Percentiles rank a stretch among this genome's conserved stretches.
phyloP scores from a whole-genome alignment of 2,888 invertebrate species.

The Melolontha melolontha region DNA sequence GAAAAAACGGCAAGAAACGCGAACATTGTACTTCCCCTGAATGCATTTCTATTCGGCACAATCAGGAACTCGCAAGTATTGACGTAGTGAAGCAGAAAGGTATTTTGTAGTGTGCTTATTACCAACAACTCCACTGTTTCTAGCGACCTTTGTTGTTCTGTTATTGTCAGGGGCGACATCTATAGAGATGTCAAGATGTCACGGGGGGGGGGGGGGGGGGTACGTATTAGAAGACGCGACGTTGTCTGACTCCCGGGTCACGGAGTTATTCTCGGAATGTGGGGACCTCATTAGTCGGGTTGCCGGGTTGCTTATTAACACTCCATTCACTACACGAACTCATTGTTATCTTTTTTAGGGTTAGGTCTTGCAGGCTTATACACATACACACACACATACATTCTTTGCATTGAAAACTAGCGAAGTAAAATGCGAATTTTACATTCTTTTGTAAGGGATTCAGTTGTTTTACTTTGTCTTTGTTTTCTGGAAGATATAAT shows the following conservation, averaged over 20 bases:
- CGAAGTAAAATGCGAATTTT: background rate
- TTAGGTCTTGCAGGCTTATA: too few relatives aligned
- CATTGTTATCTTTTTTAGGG: conserved; percentile 22
- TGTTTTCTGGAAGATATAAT: background rate
- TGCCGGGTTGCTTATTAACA: conserved; percentile 21
- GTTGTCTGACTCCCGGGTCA: conserved; percentile 17
- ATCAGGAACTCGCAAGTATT: conserved; percentile 15
- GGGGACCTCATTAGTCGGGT: conserved; percentile 29
- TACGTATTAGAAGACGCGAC: conserved; percentile 25
- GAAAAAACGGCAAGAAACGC: conserved; percentile 1
- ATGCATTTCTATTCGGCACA: background rate
- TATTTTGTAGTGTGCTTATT: conserved; percentile 27
- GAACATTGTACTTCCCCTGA: too few relatives aligned
- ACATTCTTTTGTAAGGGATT: background rate
- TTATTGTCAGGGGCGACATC: conserved; percentile 27
- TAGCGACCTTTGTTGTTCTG: conserved; percentile 21
- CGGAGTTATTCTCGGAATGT: conserved; percentile 29
- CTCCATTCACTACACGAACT: conserved; percentile 25
- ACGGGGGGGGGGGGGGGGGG: conserved; percentile 11
- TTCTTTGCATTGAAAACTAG: conserved; percentile 1
- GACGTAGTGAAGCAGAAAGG: conserved; percentile 19
- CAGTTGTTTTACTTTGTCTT: background rate
- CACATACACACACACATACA: background rate
- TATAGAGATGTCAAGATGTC: conserved; percentile 36
- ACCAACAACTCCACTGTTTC: conserved; percentile 26